Conservation (phyloP, 2,888 invertebrate genomes). For the Lingula anatina region DNA sequence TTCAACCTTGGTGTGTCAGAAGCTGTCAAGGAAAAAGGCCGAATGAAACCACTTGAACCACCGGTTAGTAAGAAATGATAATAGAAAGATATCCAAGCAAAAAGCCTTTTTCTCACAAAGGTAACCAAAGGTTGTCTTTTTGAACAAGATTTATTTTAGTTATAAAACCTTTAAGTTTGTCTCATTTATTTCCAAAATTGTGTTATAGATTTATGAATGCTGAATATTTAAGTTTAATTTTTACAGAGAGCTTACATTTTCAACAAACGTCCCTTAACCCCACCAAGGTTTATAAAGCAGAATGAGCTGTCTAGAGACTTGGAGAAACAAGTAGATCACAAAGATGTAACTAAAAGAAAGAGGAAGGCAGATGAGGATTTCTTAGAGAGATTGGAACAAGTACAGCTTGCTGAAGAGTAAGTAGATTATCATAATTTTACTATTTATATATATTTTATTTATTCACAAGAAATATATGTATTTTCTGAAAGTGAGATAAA, state of each 20-base stretch:
- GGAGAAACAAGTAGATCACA: slow-evolving; percentile 38
- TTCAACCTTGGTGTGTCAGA: slow-evolving; percentile 51
- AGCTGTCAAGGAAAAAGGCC: slow-evolving; percentile 38
- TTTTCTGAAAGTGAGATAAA: too few relatives aligned
- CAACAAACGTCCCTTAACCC: slow-evolving; percentile 47
- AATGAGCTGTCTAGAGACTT: slow-evolving; percentile 39
- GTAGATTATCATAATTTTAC: too few relatives aligned
- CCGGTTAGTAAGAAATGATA: slow-evolving; percentile 23
- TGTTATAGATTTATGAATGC: too few relatives aligned
- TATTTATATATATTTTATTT: too few relatives aligned
- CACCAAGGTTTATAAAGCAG: slow-evolving; percentile 44
- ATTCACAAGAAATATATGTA: too few relatives aligned
- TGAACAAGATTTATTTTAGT: too few relatives aligned
- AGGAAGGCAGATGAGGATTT: slow-evolving; percentile 43
- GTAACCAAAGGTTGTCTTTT: too few relatives aligned
- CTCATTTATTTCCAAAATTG: too few relatives aligned
- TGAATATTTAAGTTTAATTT: too few relatives aligned
- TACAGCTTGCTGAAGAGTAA: slow-evolving; percentile 52
- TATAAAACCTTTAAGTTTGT: too few relatives aligned
- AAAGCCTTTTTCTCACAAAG: too few relatives aligned
- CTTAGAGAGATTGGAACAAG: slow-evolving; percentile 49
- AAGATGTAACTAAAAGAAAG: slow-evolving; percentile 27
- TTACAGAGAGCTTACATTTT: slow-evolving; percentile 48
- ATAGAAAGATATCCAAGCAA: too few relatives aligned
- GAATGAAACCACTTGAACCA: slow-evolving; percentile 30